A percentile compares a stretch with the other conserved stretches of the same genome.
Conservation (phyloP, 2,888 invertebrate genomes). For the Harmothoe impar region DNA sequence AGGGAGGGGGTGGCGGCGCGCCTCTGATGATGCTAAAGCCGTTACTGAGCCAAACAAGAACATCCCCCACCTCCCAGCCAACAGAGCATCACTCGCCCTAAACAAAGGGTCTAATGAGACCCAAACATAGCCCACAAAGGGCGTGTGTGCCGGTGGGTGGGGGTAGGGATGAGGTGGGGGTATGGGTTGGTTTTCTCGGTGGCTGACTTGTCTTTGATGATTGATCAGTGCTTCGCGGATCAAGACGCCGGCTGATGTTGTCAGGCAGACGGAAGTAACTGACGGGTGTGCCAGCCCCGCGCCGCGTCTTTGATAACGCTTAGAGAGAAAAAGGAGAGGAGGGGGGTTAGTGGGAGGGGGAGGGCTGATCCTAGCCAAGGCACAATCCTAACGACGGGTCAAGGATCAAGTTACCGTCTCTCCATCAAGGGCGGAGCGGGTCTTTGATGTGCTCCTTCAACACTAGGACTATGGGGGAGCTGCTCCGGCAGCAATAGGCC, state of each 20-base stretch:
- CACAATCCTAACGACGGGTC: slow-evolving; percentile 59
- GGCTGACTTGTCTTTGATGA: slow-evolving; percentile 38
- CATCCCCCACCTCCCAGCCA: no score
- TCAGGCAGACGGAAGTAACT: slow-evolving; percentile 58
- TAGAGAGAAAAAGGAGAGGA: slow-evolving; percentile 17
- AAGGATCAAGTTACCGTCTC: slow-evolving; percentile 54
- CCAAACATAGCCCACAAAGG: slow-evolving; percentile 23
- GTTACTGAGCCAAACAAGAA: slow-evolving; percentile 12
- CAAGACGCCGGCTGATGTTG: slow-evolving; percentile 46
- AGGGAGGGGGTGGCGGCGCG: neutral
- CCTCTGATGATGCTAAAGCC: neutral
- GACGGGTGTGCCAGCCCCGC: slow-evolving; percentile 13
- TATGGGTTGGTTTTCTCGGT: slow-evolving; percentile 44
- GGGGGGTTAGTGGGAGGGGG: neutral
- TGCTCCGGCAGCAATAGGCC: no score
- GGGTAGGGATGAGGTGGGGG: neutral
- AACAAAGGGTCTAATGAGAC: slow-evolving; percentile 54
- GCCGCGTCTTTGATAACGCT: slow-evolving; percentile 43
- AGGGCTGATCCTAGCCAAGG: slow-evolving; percentile 33
- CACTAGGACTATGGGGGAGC: neutral
- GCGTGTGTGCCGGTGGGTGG: neutral
- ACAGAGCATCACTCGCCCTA: neutral
- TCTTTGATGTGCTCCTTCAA: slow-evolving; percentile 41
- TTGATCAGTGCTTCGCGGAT: slow-evolving; percentile 46
- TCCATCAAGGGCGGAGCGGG: slow-evolving; percentile 48